Evolutionary conservation across 2,113 vertebrate species (phyloP).

Genomic region (Pica pica): DNA sequence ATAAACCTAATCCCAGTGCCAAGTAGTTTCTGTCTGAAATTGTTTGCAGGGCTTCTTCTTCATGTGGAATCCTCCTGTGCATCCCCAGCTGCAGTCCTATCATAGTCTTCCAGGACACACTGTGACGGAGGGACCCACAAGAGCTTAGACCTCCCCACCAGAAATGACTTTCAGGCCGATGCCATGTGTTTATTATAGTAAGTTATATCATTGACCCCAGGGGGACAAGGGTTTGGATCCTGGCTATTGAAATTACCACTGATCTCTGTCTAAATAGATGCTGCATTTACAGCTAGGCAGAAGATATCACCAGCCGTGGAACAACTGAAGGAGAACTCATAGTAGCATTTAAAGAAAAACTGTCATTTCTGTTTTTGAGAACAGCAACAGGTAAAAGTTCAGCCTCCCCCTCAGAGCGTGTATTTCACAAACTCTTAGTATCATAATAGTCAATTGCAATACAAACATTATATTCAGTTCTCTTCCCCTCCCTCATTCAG

Average conservation of each 20-base stretch:
- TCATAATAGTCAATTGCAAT: not conserved
- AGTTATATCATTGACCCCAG: conserved; percentile 30
- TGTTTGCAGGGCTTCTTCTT: not conserved
- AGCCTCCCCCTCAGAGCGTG: not conserved
- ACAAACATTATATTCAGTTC: not conserved
- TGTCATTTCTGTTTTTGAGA: not conserved
- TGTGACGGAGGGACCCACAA: not conserved
- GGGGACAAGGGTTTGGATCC: not conserved
- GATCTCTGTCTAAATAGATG: not conserved
- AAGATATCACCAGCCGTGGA: not conserved
- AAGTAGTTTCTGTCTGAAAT: not conserved
- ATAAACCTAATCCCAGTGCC: not conserved
- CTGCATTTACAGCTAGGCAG: conserved; percentile 3
- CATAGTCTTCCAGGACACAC: not conserved
- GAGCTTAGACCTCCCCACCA: not conserved
- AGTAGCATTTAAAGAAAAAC: not conserved
- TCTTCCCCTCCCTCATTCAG: not conserved
- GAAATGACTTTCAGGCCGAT: not conserved
- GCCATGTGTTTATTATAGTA: conserved; percentile 31
- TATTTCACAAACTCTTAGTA: not conserved
- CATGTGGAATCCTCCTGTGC: not conserved
- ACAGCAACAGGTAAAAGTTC: not conserved
- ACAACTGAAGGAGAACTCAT: not conserved
- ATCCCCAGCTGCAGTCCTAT: not conserved
- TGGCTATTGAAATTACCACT: conserved; percentile 14